Evolutionary conservation across 1,140 invertebrate genomes (phyloP).

Genomic region (Tyrophagus putrescentiae): DNA sequence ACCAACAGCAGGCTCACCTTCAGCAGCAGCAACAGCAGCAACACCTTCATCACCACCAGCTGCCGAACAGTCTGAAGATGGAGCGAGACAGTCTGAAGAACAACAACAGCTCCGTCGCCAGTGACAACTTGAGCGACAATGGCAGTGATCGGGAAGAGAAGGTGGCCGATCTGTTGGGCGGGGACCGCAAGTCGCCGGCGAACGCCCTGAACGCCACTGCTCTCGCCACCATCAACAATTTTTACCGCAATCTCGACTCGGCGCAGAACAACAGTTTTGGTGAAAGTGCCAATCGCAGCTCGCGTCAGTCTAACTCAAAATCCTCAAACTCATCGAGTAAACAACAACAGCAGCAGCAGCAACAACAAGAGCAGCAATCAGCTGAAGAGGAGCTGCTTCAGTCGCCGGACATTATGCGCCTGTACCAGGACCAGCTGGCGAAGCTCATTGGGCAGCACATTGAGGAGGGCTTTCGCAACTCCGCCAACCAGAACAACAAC

Average conservation of each 20-base stretch:
- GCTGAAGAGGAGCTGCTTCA: not conserved
- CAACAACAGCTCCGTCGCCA: slow-evolving; percentile 24
- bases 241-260: slow-evolving; percentile 1
- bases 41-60: too few species aligned
- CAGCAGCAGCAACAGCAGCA: too few species aligned
- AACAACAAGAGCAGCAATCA: not conserved
- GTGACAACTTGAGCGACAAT: slow-evolving; percentile 12
- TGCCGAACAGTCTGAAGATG: not conserved
- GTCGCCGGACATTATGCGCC: slow-evolving; percentile 88
- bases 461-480: slow-evolving; percentile 27
- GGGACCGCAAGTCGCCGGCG: not conserved
- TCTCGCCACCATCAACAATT: slow-evolving; percentile 19
- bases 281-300: not conserved
- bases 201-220: slow-evolving; percentile 24
- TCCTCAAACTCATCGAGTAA: slow-evolving; percentile 14
- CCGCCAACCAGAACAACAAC: slow-evolving; percentile 42
- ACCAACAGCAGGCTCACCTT: too few species aligned
- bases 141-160: slow-evolving; percentile 8
- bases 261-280: too few species aligned
- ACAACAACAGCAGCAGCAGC: slow-evolving; percentile 9
- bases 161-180: not conserved
- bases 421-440: slow-evolving; percentile 88
- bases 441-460: slow-evolving; percentile 59
- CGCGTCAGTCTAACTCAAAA: not conserved
- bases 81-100: slow-evolving; percentile 5